Evolutionary conservation across 2,888 invertebrate species (phyloP), one percentile per base, ranked within the genome.

Genomic region (Bellardia pandia): DNA sequence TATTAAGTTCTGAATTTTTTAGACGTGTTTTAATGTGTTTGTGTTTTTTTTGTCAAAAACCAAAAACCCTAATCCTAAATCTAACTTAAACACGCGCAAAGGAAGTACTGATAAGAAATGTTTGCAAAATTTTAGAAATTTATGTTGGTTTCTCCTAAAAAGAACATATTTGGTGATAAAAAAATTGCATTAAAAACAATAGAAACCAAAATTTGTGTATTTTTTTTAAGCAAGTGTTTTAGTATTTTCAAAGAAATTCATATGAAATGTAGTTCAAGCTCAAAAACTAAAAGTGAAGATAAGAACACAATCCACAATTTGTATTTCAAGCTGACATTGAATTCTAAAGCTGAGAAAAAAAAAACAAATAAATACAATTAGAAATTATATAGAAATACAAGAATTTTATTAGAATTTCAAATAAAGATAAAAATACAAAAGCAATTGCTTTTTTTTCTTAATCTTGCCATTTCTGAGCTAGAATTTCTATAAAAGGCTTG

Each of bases 241-340:
- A 6, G 5, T 51, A n/a, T 48, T 53, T 60, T 60, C n/a, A 58
- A 81, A 78, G 56, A 86, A 78, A 45, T 66, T 56, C 40, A 75
- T 40, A 48, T 42, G 0, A 75, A 85, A 84, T 84, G 13, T 85
- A 85, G 81, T 75, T 85, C 85, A 87, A 87, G 78, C 78, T 78
- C 42, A 86, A 75, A 87, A 85, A 80, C 75, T 53, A 68, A 77
- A 56, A 60, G n/a, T 14, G 8, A 53, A 74, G 86, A 86, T 86
- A 86, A 86, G 72, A 79, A 79, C 58, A 78, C 23, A 78, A 69
- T 78, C 79, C 79, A 71, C 71, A 71, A 3, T 45, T 9, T 23
- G 16, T n/a, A 23, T 11, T 30, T n/a, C 4, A n/a, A 33, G 33
- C 13, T 81, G 69, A 51, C 76, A 81, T 79, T 85, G 85, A 79